phyloP scores from a whole-genome alignment of 2,113 vertebrate genomes.

The Lamprotornis superbus region DNA sequence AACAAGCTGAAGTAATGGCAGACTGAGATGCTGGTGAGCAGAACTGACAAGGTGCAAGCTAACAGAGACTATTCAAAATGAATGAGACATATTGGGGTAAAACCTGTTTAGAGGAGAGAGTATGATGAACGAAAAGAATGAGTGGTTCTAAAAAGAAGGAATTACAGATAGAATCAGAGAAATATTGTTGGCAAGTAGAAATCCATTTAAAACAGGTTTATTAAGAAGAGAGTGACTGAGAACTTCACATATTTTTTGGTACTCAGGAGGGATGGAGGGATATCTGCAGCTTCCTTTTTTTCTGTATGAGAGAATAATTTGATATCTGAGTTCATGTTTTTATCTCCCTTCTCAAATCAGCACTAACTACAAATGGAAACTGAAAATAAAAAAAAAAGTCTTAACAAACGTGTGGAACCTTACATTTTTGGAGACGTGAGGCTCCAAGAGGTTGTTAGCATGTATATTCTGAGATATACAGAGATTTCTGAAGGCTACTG shows the following conservation, averaged over 20 bases:
- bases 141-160: not conserved
- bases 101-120: not conserved
- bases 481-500: not conserved
- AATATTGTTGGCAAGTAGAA: not conserved
- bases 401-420: not conserved
- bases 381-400: not conserved
- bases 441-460: not conserved
- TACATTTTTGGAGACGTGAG: not conserved
- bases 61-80: not conserved
- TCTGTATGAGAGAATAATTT: not conserved
- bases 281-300: not conserved
- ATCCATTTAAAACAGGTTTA: not conserved
- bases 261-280: not conserved
- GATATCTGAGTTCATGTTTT: not conserved
- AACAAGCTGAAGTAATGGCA: not conserved
- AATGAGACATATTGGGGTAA: not conserved
- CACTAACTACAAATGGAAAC: not conserved
- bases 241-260: not conserved
- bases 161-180: not conserved
- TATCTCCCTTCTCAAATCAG: not conserved
- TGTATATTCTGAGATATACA: not conserved
- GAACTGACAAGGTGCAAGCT: not conserved
- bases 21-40: not conserved
- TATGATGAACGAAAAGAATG: not conserved
- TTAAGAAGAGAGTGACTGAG: not conserved